phyloP scores from a whole-genome alignment of 2,888 invertebrate species.

The Tridacna crocea region DNA sequence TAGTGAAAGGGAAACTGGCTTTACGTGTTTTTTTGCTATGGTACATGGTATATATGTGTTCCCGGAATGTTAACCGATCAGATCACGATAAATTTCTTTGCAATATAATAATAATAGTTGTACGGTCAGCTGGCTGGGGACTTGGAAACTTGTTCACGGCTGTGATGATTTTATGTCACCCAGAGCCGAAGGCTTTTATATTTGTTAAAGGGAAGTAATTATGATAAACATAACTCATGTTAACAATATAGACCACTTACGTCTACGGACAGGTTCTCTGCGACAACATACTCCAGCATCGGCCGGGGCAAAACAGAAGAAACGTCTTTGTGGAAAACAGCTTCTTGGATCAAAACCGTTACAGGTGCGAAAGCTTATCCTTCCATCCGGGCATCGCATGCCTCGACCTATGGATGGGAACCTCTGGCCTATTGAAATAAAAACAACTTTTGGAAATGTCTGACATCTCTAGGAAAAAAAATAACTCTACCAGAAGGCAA shows the following conservation, averaged over 20 bases:
- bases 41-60: too few relatives aligned
- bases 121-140: too few relatives aligned
- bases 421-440: not conserved
- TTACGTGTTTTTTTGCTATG: too few relatives aligned
- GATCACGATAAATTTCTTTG: too few relatives aligned
- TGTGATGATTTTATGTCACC: too few relatives aligned
- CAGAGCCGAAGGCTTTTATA: not conserved
- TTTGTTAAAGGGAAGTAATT: not conserved
- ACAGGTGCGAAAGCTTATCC: not conserved
- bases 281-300: constrained; percentile 13
- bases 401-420: not conserved
- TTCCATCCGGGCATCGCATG: constrained; percentile 6
- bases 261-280: not conserved
- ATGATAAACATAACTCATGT: not conserved
- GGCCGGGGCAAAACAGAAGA: constrained; percentile 8
- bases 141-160: too few relatives aligned
- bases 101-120: too few relatives aligned
- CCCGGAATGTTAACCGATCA: too few relatives aligned
- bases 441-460: too few relatives aligned
- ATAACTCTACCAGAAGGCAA: too few relatives aligned
- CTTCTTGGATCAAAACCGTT: constrained; percentile 17
- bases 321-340: not conserved
- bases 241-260: not conserved
- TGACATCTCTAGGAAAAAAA: too few relatives aligned
- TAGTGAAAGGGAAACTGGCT: too few relatives aligned